Evolutionary conservation across 2,113 vertebrate species (phyloP).

Genomic region (Odobenus rosmarus): DNA sequence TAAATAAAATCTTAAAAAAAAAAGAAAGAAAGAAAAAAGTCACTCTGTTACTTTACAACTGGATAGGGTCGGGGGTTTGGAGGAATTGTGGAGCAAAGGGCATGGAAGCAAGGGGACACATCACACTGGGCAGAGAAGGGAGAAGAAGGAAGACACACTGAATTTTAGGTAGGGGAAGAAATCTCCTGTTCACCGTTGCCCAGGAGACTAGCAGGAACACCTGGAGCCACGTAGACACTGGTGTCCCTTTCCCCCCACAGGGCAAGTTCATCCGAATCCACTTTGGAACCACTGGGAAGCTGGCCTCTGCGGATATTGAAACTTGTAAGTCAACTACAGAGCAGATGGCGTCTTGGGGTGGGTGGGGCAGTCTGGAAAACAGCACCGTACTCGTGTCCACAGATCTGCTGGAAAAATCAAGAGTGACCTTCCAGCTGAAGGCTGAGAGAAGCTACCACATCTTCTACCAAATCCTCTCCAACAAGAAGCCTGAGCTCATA

Average conservation of each 20-base stretch:
- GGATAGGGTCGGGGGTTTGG: neutral
- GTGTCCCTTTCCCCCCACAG: constrained; percentile 60
- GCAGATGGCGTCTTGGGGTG: accelerated
- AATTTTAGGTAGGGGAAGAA: neutral
- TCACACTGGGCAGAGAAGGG: neutral
- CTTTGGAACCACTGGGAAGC: constrained; percentile 86
- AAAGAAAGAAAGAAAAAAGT: no score
- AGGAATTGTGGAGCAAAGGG: neutral
- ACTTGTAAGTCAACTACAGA: constrained; percentile 84
- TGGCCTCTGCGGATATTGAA: constrained; percentile 89
- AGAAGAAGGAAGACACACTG: neutral
- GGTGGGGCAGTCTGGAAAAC: neutral
- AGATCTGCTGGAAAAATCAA: constrained; percentile 95
- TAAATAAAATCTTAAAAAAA: no score
- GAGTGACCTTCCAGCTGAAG: constrained; percentile 94
- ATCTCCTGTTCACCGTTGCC: neutral
- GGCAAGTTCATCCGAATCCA: constrained; percentile 90
- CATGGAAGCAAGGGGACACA: neutral
- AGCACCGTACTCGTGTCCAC: neutral
- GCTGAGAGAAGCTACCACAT: constrained; percentile 96
- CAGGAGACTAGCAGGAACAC: neutral
- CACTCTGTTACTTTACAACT: neutral
- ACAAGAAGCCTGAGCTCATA: constrained; percentile 92
- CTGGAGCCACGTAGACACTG: neutral
- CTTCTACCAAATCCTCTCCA: constrained; percentile 96